Evolutionary conservation across 2,888 invertebrate species (phyloP).

Genomic region (Catocala fraxini): DNA sequence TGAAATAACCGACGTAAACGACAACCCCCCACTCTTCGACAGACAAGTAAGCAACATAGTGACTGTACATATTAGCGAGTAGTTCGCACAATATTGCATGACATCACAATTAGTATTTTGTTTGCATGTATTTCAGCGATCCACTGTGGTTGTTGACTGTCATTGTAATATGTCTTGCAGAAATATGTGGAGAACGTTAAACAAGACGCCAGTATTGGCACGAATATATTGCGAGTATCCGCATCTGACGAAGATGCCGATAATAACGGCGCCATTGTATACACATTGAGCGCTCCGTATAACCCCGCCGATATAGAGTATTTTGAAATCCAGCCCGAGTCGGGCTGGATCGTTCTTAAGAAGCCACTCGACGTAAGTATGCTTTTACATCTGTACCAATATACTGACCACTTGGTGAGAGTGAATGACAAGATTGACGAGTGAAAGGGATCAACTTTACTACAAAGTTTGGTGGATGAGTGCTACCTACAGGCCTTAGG

Average conservation of each 20-base stretch:
- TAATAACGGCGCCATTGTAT: constrained; percentile 97
- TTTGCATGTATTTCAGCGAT: constrained; percentile 62
- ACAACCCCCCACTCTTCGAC: constrained; percentile 98
- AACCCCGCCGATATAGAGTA: constrained; percentile 97
- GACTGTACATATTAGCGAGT: constrained; percentile 48
- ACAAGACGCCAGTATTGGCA: constrained; percentile 98
- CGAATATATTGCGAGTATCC: constrained; percentile 97
- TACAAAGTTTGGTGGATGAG: constrained; percentile 86
- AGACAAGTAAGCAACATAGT: constrained; percentile 91
- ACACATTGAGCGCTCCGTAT: constrained; percentile 95
- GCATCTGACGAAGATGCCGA: constrained; percentile 99
- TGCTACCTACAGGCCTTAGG: constrained; percentile 87
- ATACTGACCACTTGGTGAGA: constrained; percentile 58
- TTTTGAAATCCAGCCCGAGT: constrained; percentile 98
- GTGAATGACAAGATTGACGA: constrained; percentile 76
- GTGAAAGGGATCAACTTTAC: constrained; percentile 84
- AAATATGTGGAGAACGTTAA: constrained; percentile 99
- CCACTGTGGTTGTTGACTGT: constrained; percentile 52
- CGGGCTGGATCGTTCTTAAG: constrained; percentile 98
- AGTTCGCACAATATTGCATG: constrained; percentile 65
- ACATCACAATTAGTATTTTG: constrained; percentile 47
- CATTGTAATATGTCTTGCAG: constrained; percentile 86
- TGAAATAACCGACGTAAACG: constrained; percentile 99
- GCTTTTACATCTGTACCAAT: constrained; percentile 46
- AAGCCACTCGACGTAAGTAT: constrained; percentile 98